phyloP scores from a whole-genome alignment of 35 echinoderm and acorn worm genomes.

The Anneissia japonica region DNA sequence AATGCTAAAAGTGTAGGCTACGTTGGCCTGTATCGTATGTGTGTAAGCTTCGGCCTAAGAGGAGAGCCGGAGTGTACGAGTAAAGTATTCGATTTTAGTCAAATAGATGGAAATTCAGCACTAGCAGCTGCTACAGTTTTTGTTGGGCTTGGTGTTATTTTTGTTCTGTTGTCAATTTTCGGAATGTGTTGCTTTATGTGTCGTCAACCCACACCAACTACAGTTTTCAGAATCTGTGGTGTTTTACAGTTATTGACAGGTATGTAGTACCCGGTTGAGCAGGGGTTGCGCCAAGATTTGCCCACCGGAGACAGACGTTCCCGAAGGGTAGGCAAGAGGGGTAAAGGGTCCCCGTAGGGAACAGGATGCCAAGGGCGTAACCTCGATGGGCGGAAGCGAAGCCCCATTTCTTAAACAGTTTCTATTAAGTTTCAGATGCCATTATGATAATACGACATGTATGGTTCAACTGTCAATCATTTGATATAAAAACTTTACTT shows the following conservation, averaged over 20 bases:
- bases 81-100: conserved; percentile 16
- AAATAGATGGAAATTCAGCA: background rate
- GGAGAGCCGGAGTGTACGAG: conserved; percentile 12
- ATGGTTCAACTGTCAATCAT: too few relatives aligned
- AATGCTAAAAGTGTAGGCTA: conserved; percentile 44
- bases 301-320: too few relatives aligned
- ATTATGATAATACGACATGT: too few relatives aligned
- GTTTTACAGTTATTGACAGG: conserved; percentile 53
- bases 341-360: too few relatives aligned
- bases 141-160: conserved; percentile 42
- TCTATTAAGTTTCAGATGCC: too few relatives aligned
- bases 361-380: too few relatives aligned
- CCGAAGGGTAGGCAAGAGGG: too few relatives aligned
- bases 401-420: too few relatives aligned
- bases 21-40: conserved; percentile 75
- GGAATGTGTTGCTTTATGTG: conserved; percentile 76
- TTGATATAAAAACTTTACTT: too few relatives aligned
- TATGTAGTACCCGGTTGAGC: too few relatives aligned
- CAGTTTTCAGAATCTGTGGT: conserved; percentile 73
- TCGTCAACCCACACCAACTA: conserved; percentile 54
- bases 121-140: conserved; percentile 54
- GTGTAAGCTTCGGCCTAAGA: conserved; percentile 17
- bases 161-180: conserved; percentile 55
- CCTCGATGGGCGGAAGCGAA: too few relatives aligned
- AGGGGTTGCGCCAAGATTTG: too few relatives aligned